Base-by-base conservation (phyloP, 2,113 vertebrate genomes). In the Rhinoderma darwinii region DNA sequence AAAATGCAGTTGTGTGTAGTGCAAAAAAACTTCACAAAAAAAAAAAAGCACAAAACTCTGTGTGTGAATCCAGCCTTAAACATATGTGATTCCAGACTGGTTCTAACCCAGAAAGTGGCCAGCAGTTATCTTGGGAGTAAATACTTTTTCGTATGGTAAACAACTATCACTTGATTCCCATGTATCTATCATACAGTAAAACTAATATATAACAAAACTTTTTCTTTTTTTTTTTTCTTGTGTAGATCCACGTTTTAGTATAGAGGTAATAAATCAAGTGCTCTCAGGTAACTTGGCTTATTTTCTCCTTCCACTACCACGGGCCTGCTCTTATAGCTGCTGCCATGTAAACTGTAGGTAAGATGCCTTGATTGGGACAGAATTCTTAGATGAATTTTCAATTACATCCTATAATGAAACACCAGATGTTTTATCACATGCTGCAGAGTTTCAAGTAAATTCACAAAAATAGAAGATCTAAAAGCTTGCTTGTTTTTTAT, bases 351-450 rank as follows among this genome's bases (percentile, higher is more conserved):
- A 76, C 27, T 72, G 84, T 32, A 81, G 70, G 47, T 81, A 86
- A 81, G 84, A 86, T 72, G 84, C 43, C 77, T 86, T 86, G 84
- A 86, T 86, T 81, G 81, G 84, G 56, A 77, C 66, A 81, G 84
- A 47, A 79, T 79, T 79, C 43, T 50, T 78, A 43, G 61, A 81
- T 81, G 61, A 22, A 22, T 70, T 81, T 86, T 81, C 59, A 80
- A 73, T 59, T 80, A 81, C 25, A 81, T 32, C 37, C 84, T 72
- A 86, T 80, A 81, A 39, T 81, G 77, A 80, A 73, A 72, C 43
- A 73, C 47, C 76, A 86, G 84, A 86, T 86, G 84, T 86, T 79
- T 79, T 78, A 51, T 86, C 84, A 73, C 76, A 79, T 85, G 76
- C 43, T 37, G 9, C 27, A 80, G 73, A 2, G 87, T 14, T 35